Base-by-base conservation (phyloP, 1,140 invertebrate species). In the Archivesica marissinica region DNA sequence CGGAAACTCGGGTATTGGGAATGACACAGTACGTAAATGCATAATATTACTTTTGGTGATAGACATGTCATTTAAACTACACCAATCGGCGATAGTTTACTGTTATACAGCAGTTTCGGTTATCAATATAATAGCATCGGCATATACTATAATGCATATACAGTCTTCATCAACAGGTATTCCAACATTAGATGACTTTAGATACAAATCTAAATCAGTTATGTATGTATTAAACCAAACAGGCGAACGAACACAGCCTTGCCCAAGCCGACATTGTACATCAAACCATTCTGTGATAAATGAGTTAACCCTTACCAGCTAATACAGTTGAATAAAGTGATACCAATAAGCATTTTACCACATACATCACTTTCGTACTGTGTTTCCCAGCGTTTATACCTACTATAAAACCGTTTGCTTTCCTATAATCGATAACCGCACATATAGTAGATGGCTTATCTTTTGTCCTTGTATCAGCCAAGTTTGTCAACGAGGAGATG, bases 401-500 rank as follows among this genome's bases (percentile, higher is more conserved):
- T 9, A 50, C 38, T 56, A 77, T 77, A 54, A 77, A 77, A 77
- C 33, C 50, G 33, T 54, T 30, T 13, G 74, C 47, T 23, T 77
- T 77, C 6, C 17, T 23, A 35, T 56, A 77, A 77, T 77, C 44
- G 7, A 54, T 77, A 56, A 41, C 44, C 6, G 70, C 70, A 25
- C 23, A 33, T 17, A 75, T 47, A 23, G 41, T 75, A 23, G 23
- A 13, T 50, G 44, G 15, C 70, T 75, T 75, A 6, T 33, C n/a
- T 75, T 75, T 75, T 44, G 44, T 75, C 30, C 70, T 75, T 13
- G 70, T 75, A 23, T 75, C 70, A 23, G n/a, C n/a, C n/a, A n/a
- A n/a, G n/a, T n/a, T n/a, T n/a, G n/a, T n/a, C n/a, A n/a, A n/a
- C n/a, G n/a, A n/a, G n/a, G n/a, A n/a, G n/a, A n/a, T n/a, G n/a